Evolutionary conservation across 2,113 vertebrate species (phyloP).

Genomic region (Onychostoma macrolepis): DNA sequence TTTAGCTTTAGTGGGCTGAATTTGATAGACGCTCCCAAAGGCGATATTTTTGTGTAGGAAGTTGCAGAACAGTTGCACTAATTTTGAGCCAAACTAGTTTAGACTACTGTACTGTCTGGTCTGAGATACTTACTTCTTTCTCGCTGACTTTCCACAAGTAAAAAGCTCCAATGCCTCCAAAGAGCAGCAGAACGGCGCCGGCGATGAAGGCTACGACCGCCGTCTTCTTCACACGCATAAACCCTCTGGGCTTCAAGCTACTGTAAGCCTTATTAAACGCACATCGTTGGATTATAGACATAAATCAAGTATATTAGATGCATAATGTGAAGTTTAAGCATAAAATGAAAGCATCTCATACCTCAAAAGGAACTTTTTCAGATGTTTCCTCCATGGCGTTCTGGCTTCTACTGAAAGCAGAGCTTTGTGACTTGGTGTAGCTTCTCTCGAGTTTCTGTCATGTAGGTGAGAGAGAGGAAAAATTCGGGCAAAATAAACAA

Average conservation of each 20-base stretch:
- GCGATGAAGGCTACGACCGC: conserved; percentile 82
- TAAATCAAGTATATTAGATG: not conserved
- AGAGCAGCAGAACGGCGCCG: conserved; percentile 82
- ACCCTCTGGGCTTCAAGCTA: conserved; percentile 64
- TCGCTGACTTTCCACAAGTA: conserved; percentile 89
- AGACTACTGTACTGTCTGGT: not conserved
- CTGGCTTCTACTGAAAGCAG: not conserved
- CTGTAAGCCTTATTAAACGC: conserved; percentile 74
- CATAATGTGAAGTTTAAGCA: not conserved
- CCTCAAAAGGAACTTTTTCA: conserved; percentile 76
- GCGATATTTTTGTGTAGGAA: not conserved
- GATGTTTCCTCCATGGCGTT: conserved; percentile 73
- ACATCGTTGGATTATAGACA: not conserved
- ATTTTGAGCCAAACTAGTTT: conserved; percentile 6
- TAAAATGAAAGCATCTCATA: not conserved
- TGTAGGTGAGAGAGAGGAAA: conserved; percentile 29
- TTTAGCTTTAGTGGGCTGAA: not conserved
- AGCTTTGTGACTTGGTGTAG: conserved; percentile 3
- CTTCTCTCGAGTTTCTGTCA: conserved; percentile 7
- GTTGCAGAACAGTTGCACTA: not conserved
- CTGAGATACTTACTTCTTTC: conserved; percentile 75
- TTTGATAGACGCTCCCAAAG: not conserved
- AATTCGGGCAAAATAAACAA: conserved; percentile 8
- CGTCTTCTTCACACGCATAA: conserved; percentile 78
- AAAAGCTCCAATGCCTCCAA: conserved; percentile 85